A percentile compares a stretch with the other conserved stretches of the same genome.
Evolutionary conservation across 2,888 invertebrate genomes (phyloP).

Genomic region (Onthophagus sagittarius): DNA sequence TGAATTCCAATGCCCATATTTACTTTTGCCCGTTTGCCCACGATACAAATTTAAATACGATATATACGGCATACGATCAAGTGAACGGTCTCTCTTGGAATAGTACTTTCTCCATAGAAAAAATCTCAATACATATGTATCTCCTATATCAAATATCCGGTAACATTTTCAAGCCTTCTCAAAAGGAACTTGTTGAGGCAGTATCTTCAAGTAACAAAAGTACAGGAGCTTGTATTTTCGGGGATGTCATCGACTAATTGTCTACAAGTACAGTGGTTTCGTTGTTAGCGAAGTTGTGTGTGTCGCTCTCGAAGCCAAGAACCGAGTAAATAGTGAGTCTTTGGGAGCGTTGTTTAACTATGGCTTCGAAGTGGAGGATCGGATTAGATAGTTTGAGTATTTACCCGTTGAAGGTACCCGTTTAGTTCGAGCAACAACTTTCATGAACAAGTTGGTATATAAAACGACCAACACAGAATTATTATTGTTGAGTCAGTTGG

Average conservation of each 20-base stretch:
- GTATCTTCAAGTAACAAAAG: too few relatives aligned
- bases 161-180: neutral
- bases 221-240: neutral
- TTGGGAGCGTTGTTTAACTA: neutral
- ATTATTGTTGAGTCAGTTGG: neutral
- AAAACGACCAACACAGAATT: neutral
- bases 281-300: neutral
- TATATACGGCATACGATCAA: conserved; percentile 8
- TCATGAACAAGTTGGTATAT: neutral
- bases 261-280: neutral
- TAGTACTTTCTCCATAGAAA: neutral
- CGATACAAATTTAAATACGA: conserved; percentile 20
- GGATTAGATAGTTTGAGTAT: neutral
- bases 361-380: neutral
- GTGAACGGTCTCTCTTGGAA: neutral
- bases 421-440: neutral
- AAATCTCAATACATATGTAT: neutral
- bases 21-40: conserved; percentile 15
- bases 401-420: neutral
- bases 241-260: conserved; percentile 8
- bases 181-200: neutral
- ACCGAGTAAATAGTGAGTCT: neutral
- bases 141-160: neutral
- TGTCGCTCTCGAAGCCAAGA: neutral
- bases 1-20: conserved; percentile 20